Percentiles rank a stretch among this genome's conserved stretches.
Evolutionary conservation across 2,888 invertebrate genomes (phyloP).

Genomic region (Agrotis ipsilon): DNA sequence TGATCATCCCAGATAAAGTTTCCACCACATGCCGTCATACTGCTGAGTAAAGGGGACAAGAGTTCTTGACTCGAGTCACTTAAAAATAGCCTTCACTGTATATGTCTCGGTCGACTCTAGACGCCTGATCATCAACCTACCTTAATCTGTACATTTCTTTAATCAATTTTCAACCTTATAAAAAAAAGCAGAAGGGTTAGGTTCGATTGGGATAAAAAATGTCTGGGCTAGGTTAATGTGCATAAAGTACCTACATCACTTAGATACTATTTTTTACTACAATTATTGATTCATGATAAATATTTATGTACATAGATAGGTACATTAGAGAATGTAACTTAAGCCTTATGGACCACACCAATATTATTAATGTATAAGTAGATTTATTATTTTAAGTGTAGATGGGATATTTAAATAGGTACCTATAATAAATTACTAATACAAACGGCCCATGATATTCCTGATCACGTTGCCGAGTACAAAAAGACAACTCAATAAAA

Average conservation of each 20-base stretch:
- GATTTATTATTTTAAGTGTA: conserved; percentile 1
- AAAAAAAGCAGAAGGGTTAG: too few species aligned
- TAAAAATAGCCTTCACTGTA: too few species aligned
- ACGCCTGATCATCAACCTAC: too few species aligned
- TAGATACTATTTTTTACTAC: not conserved
- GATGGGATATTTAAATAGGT: not conserved
- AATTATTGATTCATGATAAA: not conserved
- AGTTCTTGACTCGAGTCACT: too few species aligned
- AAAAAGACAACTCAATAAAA: not conserved
- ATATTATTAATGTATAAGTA: not conserved
- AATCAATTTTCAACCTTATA: too few species aligned
- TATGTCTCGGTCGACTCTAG: too few species aligned
- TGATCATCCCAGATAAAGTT: not conserved
- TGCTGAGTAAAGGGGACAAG: too few species aligned
- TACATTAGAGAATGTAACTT: not conserved
- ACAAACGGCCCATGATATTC: not conserved
- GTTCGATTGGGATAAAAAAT: too few species aligned
- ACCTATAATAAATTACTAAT: not conserved
- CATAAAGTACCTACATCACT: not conserved
- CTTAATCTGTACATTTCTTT: too few species aligned
- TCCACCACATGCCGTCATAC: too few species aligned
- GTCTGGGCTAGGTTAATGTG: too few species aligned
- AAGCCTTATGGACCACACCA: not conserved
- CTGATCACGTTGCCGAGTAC: conserved; percentile 22
- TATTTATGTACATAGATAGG: too few species aligned